Evolutionary conservation across 2,797 vertebrate species (phyloP).

Genomic region (Heterohyrax brucei): DNA sequence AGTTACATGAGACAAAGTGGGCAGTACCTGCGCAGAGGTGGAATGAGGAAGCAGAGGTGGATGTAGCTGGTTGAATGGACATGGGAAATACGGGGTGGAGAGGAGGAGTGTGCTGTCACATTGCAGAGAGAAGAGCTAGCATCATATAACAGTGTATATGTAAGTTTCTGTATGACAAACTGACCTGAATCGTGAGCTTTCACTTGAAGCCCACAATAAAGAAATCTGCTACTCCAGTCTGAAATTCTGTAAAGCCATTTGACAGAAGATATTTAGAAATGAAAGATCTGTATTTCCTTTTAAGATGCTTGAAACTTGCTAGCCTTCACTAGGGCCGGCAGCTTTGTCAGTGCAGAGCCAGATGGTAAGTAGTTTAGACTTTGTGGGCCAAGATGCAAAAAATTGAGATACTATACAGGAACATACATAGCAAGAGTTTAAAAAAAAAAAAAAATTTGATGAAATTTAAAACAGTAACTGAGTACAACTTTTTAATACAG

Average conservation of each 20-base stretch:
- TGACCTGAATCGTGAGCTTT: no score
- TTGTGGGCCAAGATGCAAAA: slow-evolving; percentile 44
- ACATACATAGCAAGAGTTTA: not conserved
- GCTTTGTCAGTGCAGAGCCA: not conserved
- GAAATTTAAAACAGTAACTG: slow-evolving; percentile 5
- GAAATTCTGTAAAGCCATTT: not conserved
- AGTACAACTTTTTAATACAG: not conserved
- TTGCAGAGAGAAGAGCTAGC: no score
- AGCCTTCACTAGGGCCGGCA: not conserved
- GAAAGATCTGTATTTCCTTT: not conserved
- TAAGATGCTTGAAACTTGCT: slow-evolving; percentile 47
- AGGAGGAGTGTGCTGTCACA: no score
- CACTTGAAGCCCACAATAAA: no score
- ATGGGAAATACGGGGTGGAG: no score
- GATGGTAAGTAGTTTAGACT: slow-evolving; percentile 43
- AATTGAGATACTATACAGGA: not conserved
- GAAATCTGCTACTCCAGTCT: not conserved
- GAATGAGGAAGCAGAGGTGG: no score
- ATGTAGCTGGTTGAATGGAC: no score
- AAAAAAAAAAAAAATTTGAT: slow-evolving; percentile 14
- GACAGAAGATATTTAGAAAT: slow-evolving; percentile 14
- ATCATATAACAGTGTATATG: no score
- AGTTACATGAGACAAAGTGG: no score
- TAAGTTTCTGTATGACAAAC: no score
- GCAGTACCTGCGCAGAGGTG: no score